These are phyloP conservation scores for Blastobasis lacticolella DNA, from an alignment of 2,888 invertebrate species.

Conservation along the genomic window DNA sequence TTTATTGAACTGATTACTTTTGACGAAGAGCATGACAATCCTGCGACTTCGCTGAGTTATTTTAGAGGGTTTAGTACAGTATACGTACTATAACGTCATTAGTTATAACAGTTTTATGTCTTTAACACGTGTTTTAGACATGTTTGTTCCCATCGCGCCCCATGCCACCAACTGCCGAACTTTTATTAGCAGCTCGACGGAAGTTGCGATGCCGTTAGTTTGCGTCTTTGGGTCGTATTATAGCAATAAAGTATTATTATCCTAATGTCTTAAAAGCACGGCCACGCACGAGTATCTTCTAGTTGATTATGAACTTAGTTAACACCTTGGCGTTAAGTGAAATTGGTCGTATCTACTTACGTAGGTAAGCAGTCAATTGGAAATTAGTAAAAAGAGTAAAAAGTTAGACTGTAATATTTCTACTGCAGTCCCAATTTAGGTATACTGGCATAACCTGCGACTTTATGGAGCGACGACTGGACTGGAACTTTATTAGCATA, in stretches of 20 bases:
- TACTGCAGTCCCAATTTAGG: slow-evolving; percentile 19
- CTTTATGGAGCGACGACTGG: slow-evolving; percentile 30
- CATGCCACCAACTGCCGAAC: slow-evolving; percentile 7
- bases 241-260: no score
- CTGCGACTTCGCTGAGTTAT: no score
- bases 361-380: no score
- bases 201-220: slow-evolving; percentile 14
- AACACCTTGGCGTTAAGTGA: not conserved
- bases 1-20: no score
- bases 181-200: slow-evolving; percentile 15
- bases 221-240: not conserved
- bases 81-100: not conserved
- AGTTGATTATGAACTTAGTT: no score
- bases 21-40: no score
- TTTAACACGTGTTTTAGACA: slow-evolving; percentile 2
- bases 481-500: slow-evolving; percentile 55
- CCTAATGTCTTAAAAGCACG: no score
- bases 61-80: not conserved
- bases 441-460: slow-evolving; percentile 21
- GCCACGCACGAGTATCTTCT: no score
- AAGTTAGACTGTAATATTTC: not conserved
- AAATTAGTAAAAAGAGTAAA: no score
- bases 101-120: not conserved
- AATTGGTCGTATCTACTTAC: not conserved
- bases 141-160: slow-evolving; percentile 2